A percentile compares a stretch with the other conserved stretches of the same genome.
Conservation (phyloP, 2,797 vertebrate species). For the Taeniopygia guttata region DNA sequence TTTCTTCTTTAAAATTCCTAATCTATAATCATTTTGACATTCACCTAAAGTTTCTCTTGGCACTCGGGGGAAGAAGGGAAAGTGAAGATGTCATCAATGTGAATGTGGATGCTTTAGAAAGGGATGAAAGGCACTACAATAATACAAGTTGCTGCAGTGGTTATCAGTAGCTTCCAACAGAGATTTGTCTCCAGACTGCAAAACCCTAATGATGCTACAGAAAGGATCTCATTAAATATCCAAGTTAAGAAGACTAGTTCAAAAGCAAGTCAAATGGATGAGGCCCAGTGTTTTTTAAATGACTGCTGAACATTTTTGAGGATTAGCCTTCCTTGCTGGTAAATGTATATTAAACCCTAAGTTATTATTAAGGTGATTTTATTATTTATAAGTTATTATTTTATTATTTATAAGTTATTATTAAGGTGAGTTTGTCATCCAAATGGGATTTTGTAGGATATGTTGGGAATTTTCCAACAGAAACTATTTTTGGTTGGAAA, state of each 20-base stretch:
- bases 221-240: background rate
- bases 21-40: background rate
- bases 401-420: background rate
- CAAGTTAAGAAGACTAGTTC: background rate
- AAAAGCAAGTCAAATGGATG: background rate
- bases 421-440: background rate
- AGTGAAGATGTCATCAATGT: background rate
- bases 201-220: background rate
- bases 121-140: background rate
- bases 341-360: background rate
- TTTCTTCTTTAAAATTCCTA: background rate
- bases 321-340: background rate
- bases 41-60: background rate
- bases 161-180: background rate
- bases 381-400: no score
- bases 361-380: background rate
- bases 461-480: background rate
- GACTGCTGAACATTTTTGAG: background rate
- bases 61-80: background rate
- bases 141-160: background rate
- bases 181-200: background rate
- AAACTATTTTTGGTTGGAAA: conserved; percentile 11
- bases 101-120: background rate
- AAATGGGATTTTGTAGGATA: background rate
- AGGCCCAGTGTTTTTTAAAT: background rate